Base-by-base conservation (phyloP, 2,888 invertebrate genomes). In the Calliopum simillimum region DNA sequence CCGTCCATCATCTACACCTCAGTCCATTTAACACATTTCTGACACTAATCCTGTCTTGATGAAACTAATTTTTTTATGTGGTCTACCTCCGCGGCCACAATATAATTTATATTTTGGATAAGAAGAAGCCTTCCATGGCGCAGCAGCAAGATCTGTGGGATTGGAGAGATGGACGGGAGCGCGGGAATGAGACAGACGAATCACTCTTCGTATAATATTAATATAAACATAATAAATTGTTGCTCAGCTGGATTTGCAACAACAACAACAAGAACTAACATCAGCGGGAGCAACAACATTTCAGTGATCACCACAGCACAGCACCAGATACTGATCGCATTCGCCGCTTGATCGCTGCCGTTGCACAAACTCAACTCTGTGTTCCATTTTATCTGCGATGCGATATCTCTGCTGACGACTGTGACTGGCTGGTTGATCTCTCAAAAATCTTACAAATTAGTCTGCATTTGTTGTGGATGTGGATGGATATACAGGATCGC, bases 1-100 rank as follows among this genome's bases (percentile, higher is more conserved):
- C 82, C 82, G 84, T 83, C 83, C 82, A 84, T 83, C 82, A 83
- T 73, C 64, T 79, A 81, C 82, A 82, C 84, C 83, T 84, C 86
- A 86, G 85, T 85, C 85, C 85, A 86, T 86, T 86, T 86, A 86
- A 86, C 86, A 86, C 85, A 81, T 84, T 85, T 85, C 80, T 84
- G 85, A 86, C 85, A 84, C 82, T 86, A 86, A 86, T 86, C 85
- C 85, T 81, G 81, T 79, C 82, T 84, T 82, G 85, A 85, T 85
- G 85, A 86, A 86, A 86, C 84, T 84, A 82, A 85, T 84, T 85
- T 85, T 83, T 85, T 82, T 78, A 80, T 78, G 78, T 74, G 79
- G 74, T 77, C 78, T 77, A 76, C 78, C 77, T 79, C 78, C 77
- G 76, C 79, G 74, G 75, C 75, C 75, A 81, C 59, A 33, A 43